Conservation (phyloP, 2,888 invertebrate species). For the Ectropis crepuscularia region DNA sequence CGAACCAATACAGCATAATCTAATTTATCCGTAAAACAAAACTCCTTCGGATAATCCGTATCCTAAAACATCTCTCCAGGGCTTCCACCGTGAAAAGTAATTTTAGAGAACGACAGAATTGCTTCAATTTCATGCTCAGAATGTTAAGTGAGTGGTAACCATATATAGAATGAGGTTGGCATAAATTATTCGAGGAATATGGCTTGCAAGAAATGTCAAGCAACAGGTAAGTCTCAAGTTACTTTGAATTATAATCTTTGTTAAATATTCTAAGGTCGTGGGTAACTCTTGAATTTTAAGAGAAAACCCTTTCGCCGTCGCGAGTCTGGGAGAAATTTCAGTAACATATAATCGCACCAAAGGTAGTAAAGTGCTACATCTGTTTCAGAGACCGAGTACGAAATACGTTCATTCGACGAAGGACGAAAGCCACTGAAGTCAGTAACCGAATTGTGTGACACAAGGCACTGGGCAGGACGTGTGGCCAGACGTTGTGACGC, state of each 20-base stretch:
- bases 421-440: too few relatives aligned
- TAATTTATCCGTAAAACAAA: constrained; percentile 19
- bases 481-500: too few relatives aligned
- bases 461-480: too few relatives aligned
- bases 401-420: too few relatives aligned
- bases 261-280: not conserved
- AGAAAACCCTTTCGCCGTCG: not conserved
- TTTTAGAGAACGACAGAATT: constrained; percentile 29
- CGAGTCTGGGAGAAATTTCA: not conserved
- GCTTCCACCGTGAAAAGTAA: constrained; percentile 24
- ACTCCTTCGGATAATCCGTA: constrained; percentile 21
- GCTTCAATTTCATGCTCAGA: constrained; percentile 30
- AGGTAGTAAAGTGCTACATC: too few relatives aligned
- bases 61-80: constrained; percentile 19
- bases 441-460: too few relatives aligned
- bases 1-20: constrained; percentile 24
- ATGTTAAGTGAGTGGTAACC: constrained; percentile 31
- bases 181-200: constrained; percentile 20
- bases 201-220: constrained; percentile 14
- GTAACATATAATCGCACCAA: too few relatives aligned
- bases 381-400: too few relatives aligned
- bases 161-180: constrained; percentile 12
- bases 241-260: constrained; percentile 7
- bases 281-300: not conserved
- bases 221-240: constrained; percentile 23